A percentile compares a stretch with the other conserved stretches of the same genome.
These are phyloP conservation scores for Dolomedes plantarius DNA, from an alignment of 2,888 invertebrate genomes.

Conservation along the genomic window DNA sequence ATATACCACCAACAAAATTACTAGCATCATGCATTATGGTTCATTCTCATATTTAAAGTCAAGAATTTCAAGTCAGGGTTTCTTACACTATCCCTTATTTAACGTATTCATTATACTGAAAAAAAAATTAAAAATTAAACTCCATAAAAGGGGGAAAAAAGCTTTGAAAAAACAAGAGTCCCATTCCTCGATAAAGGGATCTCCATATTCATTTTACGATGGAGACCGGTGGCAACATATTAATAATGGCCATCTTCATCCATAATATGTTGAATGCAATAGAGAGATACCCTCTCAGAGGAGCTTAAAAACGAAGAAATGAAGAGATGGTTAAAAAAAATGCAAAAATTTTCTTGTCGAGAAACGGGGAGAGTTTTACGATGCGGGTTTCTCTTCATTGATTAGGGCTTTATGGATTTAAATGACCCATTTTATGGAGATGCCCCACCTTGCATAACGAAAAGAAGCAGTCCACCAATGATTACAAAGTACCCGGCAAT, in stretches of 20 bases:
- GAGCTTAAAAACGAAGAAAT: background rate
- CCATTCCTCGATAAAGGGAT: no score
- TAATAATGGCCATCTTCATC: background rate
- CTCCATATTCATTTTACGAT: background rate
- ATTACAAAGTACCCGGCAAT: conserved; percentile 54
- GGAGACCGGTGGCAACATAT: background rate
- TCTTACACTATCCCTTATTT: no score
- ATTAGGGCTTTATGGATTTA: conserved; percentile 69
- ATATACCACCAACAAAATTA: no score
- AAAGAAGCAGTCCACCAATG: conserved; percentile 47
- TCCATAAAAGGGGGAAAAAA: no score
- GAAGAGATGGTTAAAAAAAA: background rate
- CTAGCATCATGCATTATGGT: no score
- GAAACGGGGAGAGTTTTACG: conserved; percentile 40
- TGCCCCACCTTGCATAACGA: conserved; percentile 66
- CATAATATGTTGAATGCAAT: background rate
- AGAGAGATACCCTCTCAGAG: background rate
- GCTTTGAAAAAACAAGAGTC: no score
- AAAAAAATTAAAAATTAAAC: no score
- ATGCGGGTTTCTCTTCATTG: conserved; percentile 48
- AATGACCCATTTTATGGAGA: conserved; percentile 67
- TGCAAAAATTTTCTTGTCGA: conserved; percentile 4
- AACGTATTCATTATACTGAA: no score
- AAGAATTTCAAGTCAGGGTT: no score
- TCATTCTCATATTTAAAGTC: no score